These are phyloP conservation scores for Lissonota sp. DNA, from an alignment of 2,888 invertebrate genomes.

Conservation along the genomic window DNA sequence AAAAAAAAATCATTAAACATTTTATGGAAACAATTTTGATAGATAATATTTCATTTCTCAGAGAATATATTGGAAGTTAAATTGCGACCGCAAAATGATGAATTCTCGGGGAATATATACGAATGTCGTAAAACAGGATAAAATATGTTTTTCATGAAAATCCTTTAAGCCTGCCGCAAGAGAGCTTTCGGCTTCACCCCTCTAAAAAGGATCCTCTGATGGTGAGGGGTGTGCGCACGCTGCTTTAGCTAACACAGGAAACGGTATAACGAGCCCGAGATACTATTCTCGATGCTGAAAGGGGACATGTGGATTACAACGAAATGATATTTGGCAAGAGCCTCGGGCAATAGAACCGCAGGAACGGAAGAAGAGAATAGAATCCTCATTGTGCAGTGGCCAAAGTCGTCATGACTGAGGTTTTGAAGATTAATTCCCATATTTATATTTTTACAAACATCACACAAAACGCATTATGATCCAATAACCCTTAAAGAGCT, in stretches of 20 bases:
- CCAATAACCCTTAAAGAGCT: too few species aligned
- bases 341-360: constrained; percentile 50
- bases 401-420: background rate
- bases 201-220: constrained; percentile 10
- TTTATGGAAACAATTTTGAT: too few species aligned
- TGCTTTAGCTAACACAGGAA: constrained; percentile 17
- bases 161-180: constrained; percentile 56
- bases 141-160: constrained; percentile 56
- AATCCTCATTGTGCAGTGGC: background rate
- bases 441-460: too few species aligned
- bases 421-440: too few species aligned
- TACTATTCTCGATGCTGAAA: constrained; percentile 26
- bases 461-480: too few species aligned
- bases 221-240: constrained; percentile 30
- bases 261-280: constrained; percentile 27
- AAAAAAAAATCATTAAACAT: too few species aligned
- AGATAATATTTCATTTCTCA: too few species aligned
- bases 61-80: background rate
- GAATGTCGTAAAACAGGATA: constrained; percentile 17
- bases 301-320: constrained; percentile 13
- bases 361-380: background rate
- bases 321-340: constrained; percentile 44
- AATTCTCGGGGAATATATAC: background rate
- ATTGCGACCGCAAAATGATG: background rate
- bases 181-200: constrained; percentile 40